A percentile compares a stretch with the other conserved stretches of the same genome.
Evolutionary conservation across 2,888 invertebrate genomes (phyloP).

Genomic region (Pristionchus maxplancki): DNA sequence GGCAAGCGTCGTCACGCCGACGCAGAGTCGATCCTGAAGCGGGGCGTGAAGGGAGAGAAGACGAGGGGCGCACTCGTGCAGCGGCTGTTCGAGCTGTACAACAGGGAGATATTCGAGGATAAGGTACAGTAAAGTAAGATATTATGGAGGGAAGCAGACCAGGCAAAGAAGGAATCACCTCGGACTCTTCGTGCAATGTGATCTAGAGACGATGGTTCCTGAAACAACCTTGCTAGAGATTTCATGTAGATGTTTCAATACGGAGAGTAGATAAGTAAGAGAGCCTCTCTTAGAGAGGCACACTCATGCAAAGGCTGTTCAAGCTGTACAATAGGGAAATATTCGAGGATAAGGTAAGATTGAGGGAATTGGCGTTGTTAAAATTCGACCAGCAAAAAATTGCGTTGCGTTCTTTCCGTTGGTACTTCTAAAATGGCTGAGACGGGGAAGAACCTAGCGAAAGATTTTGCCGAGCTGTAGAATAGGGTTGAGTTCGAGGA

Average conservation of each 20-base stretch:
- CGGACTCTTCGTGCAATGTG: background rate
- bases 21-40: constrained; percentile 41
- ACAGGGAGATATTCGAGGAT: constrained; percentile 29
- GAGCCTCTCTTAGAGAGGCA: background rate
- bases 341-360: constrained; percentile 40
- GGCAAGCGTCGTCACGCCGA: constrained; percentile 54
- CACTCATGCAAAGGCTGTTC: constrained; percentile 17
- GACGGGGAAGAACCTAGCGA: background rate
- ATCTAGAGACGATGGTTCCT: background rate
- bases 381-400: background rate
- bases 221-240: background rate
- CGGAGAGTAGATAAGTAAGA: no score
- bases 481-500: no score
- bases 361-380: constrained; percentile 21
- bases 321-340: constrained; percentile 26
- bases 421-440: background rate
- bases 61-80: constrained; percentile 24
- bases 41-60: constrained; percentile 52
- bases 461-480: no score
- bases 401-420: no score
- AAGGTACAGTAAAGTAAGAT: no score
- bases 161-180: no score
- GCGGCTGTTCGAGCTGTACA: constrained; percentile 36
- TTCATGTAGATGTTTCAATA: no score
- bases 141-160: no score